Percentiles rank a stretch among this genome's conserved stretches.
These are phyloP conservation scores for Lysiphlebus fabarum DNA, from an alignment of 1,140 invertebrate species.

Conservation along the genomic window DNA sequence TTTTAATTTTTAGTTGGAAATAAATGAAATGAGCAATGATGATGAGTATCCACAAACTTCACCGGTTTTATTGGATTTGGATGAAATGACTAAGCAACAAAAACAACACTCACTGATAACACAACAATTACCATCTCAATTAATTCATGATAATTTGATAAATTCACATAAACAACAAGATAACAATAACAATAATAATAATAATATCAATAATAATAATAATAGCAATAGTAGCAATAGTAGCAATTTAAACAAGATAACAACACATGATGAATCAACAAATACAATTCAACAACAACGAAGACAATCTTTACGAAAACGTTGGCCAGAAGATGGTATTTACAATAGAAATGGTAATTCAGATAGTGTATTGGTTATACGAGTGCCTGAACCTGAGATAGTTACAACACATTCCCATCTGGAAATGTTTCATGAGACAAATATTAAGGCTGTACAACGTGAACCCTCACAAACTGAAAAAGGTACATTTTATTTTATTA, in stretches of 20 bases:
- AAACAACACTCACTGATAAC: slow-evolving; percentile 34
- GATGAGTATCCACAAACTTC: slow-evolving; percentile 40
- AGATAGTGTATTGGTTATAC: slow-evolving; percentile 46
- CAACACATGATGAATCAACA: background rate
- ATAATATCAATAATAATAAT: too few species aligned
- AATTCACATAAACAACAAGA: too few species aligned
- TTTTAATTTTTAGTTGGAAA: slow-evolving; percentile 38
- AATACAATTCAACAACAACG: slow-evolving; percentile 33
- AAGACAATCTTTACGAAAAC: slow-evolving; percentile 38
- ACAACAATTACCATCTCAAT: too few species aligned
- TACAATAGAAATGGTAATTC: slow-evolving; percentile 28
- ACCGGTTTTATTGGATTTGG: slow-evolving; percentile 47
- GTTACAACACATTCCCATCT: slow-evolving; percentile 46
- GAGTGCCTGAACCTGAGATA: slow-evolving; percentile 49
- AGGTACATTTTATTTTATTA: slow-evolving; percentile 35
- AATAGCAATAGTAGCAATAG: too few species aligned
- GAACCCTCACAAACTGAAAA: slow-evolving; percentile 52
- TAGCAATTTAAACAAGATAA: too few species aligned
- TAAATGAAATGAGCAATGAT: slow-evolving; percentile 44
- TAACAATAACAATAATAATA: too few species aligned
- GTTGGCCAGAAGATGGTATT: slow-evolving; percentile 39
- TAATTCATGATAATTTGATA: too few species aligned
- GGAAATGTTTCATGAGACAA: slow-evolving; percentile 45
- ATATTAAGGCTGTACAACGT: slow-evolving; percentile 44
- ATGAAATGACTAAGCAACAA: slow-evolving; percentile 48